These are phyloP conservation scores for Epinotia ramella DNA, from an alignment of 2,888 invertebrate species.

Conservation along the genomic window DNA sequence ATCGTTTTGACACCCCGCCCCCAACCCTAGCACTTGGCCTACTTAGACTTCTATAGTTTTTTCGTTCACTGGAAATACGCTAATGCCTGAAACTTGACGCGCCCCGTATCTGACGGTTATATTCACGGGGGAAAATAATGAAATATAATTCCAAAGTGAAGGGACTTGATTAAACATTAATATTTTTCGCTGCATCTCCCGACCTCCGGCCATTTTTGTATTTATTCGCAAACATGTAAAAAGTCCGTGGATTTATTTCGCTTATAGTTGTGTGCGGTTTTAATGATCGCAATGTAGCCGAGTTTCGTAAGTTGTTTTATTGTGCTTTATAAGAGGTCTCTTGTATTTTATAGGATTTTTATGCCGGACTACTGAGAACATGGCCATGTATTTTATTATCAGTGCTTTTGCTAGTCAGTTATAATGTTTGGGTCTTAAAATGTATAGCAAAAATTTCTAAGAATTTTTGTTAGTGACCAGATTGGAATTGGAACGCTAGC, in stretches of 20 bases:
- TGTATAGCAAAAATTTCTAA: no score
- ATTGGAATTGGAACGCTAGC: no score
- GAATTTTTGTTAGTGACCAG: no score
- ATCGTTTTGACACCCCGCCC: no score
- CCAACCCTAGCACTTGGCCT: no score
- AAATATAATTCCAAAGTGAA: conserved; percentile 42
- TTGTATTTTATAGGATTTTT: neutral
- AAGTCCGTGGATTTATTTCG: conserved; percentile 1
- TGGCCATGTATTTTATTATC: neutral
- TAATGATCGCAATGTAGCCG: neutral
- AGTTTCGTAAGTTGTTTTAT: conserved; percentile 7
- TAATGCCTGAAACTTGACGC: neutral
- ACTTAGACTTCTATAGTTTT: no score
- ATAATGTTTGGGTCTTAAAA: no score
- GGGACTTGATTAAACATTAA: conserved; percentile 43
- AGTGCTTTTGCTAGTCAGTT: neutral
- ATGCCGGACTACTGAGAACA: neutral
- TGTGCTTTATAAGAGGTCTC: neutral
- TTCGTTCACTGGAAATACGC: conserved; percentile 28
- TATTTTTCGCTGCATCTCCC: conserved; percentile 27
- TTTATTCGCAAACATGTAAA: neutral
- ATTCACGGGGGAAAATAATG: conserved; percentile 38
- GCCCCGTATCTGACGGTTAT: conserved; percentile 8
- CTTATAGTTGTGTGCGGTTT: conserved; percentile 11
- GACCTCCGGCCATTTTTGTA: conserved; percentile 5